Base-by-base conservation (phyloP, 2,888 invertebrate species). In the Loripinus fragilis region DNA sequence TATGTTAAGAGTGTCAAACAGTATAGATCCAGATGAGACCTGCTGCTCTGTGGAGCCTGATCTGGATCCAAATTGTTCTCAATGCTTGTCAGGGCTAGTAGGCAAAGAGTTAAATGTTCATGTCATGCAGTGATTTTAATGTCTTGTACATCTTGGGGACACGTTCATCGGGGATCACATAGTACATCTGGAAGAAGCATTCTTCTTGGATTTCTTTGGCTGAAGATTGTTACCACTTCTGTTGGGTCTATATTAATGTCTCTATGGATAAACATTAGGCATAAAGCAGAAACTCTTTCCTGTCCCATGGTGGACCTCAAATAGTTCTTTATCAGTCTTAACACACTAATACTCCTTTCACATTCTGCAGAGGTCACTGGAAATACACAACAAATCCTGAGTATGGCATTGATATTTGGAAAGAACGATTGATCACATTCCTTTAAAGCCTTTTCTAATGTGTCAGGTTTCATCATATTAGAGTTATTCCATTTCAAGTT, bases 201-300 rank as follows among this genome's bases (percentile, higher is more conserved):
- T 50, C 20, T 15, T 50, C 50, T 50, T 5, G 20, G 10, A 50
- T 50, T 50, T 50, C n/a, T 50, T 50, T 23, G 10, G 20, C 15
- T n/a, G n/a, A n/a, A 50, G 8, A 12, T 20, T 50, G 5, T 20
- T 50, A 65, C 33, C n/a, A 65, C 33, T 20, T 25, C 38, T 20
- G 17, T 35, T 33, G 33, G 28, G 2, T 65, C 35, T 12, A 65
- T 33, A 17, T 65, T 10, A 1, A 65, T 35, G 35, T 65, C 65
- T 33, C 65, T 65, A n/a, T 65, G 65, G 33, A 65, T 65, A 33
- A 10, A 20, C 15, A 65, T n/a, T 17, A 65, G 65, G 42, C 67
- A 67, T n/a, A 67, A 23, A 23, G 41, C 15, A 42, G 67, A 41
- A 35, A 67, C 23, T 35, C 67, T 67, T 10, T 67, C 67, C 25